Conservation (phyloP, 1,140 invertebrate species). For the Kradibia gibbosae region DNA sequence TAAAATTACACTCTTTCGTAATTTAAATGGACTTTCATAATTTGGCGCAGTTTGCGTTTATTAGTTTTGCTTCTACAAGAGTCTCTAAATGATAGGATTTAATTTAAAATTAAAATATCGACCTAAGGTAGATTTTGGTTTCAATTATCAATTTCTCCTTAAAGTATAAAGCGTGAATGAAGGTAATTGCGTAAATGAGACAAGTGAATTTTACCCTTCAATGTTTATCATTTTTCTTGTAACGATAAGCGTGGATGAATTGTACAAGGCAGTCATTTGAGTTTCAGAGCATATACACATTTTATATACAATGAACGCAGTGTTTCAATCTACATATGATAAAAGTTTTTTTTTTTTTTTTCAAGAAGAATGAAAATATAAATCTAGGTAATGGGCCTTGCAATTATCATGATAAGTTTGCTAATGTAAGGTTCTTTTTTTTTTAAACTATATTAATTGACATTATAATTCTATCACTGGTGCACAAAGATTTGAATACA, state of each 20-base stretch:
- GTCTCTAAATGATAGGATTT: neutral
- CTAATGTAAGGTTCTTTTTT: conserved; percentile 6
- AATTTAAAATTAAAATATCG: no score
- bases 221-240: conserved; percentile 9
- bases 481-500: conserved; percentile 13
- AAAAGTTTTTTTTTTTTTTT: conserved; percentile 12
- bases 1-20: conserved; percentile 11
- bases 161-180: no score
- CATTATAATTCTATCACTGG: conserved; percentile 32
- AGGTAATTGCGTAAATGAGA: neutral
- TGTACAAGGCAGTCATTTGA: conserved; percentile 45
- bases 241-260: conserved; percentile 20
- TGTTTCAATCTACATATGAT: conserved; percentile 18
- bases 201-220: conserved; percentile 23
- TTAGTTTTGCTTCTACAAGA: neutral
- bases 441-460: conserved; percentile 37
- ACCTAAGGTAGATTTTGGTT: neutral
- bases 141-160: no score
- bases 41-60: no score
- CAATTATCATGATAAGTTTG: neutral
- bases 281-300: conserved; percentile 46
- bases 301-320: conserved; percentile 37
- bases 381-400: conserved; percentile 14
- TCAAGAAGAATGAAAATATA: conserved; percentile 30
- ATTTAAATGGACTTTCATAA: neutral